Conservation (phyloP, 1,140 invertebrate genomes). For the Hyles vespertilio region DNA sequence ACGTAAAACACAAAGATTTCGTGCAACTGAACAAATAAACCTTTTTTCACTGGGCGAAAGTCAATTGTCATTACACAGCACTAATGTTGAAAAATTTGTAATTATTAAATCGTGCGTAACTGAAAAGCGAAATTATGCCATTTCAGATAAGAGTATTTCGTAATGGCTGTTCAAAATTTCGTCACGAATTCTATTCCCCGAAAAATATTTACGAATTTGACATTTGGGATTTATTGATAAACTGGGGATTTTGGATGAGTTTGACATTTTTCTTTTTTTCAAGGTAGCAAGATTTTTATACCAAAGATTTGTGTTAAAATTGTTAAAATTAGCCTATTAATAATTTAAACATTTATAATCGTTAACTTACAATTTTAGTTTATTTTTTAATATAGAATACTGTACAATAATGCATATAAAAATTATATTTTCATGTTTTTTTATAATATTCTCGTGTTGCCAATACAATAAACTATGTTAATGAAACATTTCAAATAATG, state of each 20-base stretch:
- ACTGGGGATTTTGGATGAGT: too few species aligned
- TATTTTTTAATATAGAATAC: too few species aligned
- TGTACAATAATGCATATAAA: too few species aligned
- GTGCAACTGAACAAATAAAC: conserved; percentile 45
- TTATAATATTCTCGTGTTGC: not conserved
- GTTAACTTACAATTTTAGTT: too few species aligned
- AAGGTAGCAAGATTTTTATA: too few species aligned
- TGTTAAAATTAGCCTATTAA: too few species aligned
- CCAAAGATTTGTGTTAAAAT: too few species aligned
- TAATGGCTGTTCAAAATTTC: conserved; percentile 27
- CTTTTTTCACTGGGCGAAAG: conserved; percentile 9
- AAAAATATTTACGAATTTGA: conserved; percentile 32
- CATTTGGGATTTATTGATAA: conserved; percentile 24
- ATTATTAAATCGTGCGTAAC: conserved; percentile 10
- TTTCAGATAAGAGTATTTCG: conserved; percentile 36
- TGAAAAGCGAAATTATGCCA: conserved; percentile 26
- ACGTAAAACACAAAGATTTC: conserved; percentile 55
- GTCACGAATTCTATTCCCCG: conserved; percentile 45
- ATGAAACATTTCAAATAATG: not conserved
- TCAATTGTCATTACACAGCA: not conserved
- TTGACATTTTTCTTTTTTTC: too few species aligned
- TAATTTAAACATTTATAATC: too few species aligned
- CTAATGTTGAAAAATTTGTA: not conserved
- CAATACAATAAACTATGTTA: not conserved
- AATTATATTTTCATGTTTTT: not conserved